phyloP scores from a whole-genome alignment of 2,113 vertebrate species.

The Melanerpes aurifrons region DNA sequence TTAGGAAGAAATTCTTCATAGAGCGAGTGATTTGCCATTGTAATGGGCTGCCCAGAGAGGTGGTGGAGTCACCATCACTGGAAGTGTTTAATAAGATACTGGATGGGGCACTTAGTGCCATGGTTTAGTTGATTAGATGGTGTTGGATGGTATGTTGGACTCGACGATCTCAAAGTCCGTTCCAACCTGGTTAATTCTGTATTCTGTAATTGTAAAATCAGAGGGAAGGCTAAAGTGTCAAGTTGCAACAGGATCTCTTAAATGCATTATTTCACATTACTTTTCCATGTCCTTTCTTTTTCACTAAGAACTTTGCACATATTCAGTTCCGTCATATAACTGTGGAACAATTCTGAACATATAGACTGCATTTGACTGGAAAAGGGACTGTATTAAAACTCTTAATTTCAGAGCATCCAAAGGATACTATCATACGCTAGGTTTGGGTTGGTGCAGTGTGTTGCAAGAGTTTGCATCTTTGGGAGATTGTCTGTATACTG shows the following conservation, averaged over 20 bases:
- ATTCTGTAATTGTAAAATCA: rapidly evolving
- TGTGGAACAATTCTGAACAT: neutral
- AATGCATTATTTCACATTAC: neutral
- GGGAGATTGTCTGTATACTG: neutral
- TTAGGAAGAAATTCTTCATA: too few species aligned
- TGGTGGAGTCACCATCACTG: too few species aligned
- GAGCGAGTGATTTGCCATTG: too few species aligned
- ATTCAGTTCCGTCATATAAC: neutral
- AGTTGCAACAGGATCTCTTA: neutral
- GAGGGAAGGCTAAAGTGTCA: neutral
- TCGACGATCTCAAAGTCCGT: too few species aligned
- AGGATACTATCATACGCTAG: neutral
- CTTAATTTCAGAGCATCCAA: neutral
- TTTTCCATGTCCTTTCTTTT: neutral
- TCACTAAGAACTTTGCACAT: neutral
- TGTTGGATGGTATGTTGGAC: too few species aligned
- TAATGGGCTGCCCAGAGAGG: too few species aligned
- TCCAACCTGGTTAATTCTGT: too few species aligned
- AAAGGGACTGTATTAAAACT: neutral
- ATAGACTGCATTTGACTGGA: neutral
- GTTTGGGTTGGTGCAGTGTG: neutral
- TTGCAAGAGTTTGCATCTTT: neutral
- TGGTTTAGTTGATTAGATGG: too few species aligned
- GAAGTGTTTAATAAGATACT: too few species aligned
- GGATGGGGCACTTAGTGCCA: too few species aligned